These are phyloP conservation scores for Dynastes tityus DNA, from an alignment of 2,888 invertebrate genomes.

Conservation along the genomic window DNA sequence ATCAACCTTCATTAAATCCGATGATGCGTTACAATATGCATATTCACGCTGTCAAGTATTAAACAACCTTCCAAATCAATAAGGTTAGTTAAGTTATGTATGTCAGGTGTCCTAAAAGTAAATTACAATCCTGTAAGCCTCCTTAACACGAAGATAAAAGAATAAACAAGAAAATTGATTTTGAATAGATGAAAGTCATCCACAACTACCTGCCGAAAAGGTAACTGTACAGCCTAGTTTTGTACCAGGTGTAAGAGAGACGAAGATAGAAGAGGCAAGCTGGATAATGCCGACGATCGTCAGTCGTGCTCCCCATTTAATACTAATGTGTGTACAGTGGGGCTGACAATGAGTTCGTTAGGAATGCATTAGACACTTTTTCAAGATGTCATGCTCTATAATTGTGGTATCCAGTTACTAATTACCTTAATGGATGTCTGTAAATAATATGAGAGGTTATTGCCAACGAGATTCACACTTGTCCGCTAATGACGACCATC, in stretches of 20 bases:
- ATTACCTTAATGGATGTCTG: slow-evolving; percentile 65
- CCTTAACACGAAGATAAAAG: too few relatives aligned
- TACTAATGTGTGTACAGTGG: slow-evolving; percentile 53
- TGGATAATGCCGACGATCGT: slow-evolving; percentile 3
- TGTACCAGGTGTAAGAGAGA: background rate
- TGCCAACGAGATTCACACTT: slow-evolving; percentile 57
- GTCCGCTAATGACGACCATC: slow-evolving; percentile 60
- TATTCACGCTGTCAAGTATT: too few relatives aligned
- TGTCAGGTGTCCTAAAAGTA: too few relatives aligned
- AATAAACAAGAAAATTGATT: too few relatives aligned
- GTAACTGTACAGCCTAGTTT: too few relatives aligned
- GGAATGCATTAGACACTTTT: slow-evolving; percentile 58
- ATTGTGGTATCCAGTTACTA: slow-evolving; percentile 66
- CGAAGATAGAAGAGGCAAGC: slow-evolving; percentile 5
- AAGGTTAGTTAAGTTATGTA: too few relatives aligned
- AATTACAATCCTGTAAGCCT: too few relatives aligned
- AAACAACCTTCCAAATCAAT: too few relatives aligned
- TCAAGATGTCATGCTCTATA: slow-evolving; percentile 62
- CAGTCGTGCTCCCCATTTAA: slow-evolving; percentile 55
- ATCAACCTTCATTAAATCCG: background rate
- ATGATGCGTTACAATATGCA: too few relatives aligned
- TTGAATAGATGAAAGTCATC: too few relatives aligned
- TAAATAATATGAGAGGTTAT: slow-evolving; percentile 57
- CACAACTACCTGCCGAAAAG: too few relatives aligned
- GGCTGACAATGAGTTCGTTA: slow-evolving; percentile 56